Percentiles rank a stretch among this genome's conserved stretches.
Conservation (phyloP, 2,888 invertebrate genomes). For the Folsomia manolachei region DNA sequence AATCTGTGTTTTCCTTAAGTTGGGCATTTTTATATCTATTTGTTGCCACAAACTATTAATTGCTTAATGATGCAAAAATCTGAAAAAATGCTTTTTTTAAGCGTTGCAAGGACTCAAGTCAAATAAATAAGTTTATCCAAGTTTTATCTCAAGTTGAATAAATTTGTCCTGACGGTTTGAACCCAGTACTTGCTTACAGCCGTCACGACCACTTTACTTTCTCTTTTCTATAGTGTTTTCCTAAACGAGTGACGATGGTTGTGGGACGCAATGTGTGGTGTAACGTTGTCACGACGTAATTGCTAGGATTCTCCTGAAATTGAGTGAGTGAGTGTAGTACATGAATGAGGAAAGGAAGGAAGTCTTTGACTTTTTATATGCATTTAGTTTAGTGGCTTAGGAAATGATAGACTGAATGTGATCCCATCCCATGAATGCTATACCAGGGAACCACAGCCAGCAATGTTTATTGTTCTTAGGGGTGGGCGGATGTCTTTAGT, state of each 20-base stretch:
- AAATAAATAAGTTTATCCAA: too few species aligned
- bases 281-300: not conserved
- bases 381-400: constrained; percentile 9
- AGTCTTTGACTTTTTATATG: constrained; percentile 15
- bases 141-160: too few species aligned
- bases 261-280: not conserved
- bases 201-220: too few species aligned
- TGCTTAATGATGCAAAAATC: too few species aligned
- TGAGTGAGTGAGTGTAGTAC: not conserved
- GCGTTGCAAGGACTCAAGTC: too few species aligned
- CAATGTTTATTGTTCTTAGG: not conserved
- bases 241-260: not conserved
- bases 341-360: constrained; percentile 7
- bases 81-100: too few species aligned
- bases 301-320: not conserved
- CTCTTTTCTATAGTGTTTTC: too few species aligned
- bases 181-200: too few species aligned
- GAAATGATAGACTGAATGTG: constrained; percentile 1
- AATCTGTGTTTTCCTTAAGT: too few species aligned
- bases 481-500: constrained; percentile 28
- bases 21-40: too few species aligned
- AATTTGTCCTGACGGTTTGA: too few species aligned
- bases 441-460: not conserved
- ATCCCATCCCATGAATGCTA: not conserved
- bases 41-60: too few species aligned